Evolutionary conservation across 2,797 vertebrate species (phyloP), one percentile per base, ranked within the genome.

Genomic region (Takifugu rubripes): DNA sequence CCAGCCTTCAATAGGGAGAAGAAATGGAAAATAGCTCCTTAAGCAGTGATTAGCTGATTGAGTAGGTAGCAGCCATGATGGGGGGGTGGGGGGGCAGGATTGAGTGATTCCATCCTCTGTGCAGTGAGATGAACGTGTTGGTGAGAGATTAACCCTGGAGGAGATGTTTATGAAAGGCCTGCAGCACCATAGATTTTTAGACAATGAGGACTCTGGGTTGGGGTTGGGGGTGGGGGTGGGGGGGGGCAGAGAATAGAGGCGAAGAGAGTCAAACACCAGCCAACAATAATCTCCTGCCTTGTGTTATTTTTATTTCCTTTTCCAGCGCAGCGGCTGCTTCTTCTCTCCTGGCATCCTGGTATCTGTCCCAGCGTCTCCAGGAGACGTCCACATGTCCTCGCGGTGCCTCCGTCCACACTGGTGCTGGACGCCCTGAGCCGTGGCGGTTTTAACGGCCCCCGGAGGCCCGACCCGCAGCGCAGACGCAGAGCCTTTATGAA

Each of bases 41-140:
- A 88, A 89, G 69, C 87, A 91, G 89, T 91, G 90, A 93, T 93
- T 88, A 92, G 82, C 64, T 79, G 89, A 94, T 92, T 94, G 92
- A 94, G 95, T 40, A 93, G 92, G 92, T 93, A 93, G 90, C 93
- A 93, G 92, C 92, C 93, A 21, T 12, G 87, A 21, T 11, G 87
- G 88, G 87, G 88, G 84, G 89, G 90, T n/a, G 89, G 4, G 17
- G 46, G 63, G 87, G 81, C 82, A 87, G 90, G 85, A 90, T 87
- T 89, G 90, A 94, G 88, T 83, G 91, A 93, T 91, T 92, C 90
- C 77, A 80, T 89, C 88, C 88, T 87, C 90, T 92, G 89, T 83
- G 90, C 87, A 84, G 84, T 84, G 79, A 91, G 90, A 84, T 53
- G 59, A 82, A 91, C 86, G 79, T 93, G 92, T 93, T 91, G 89